Evolutionary conservation across 2,113 vertebrate species (phyloP).

Genomic region (Thamnophis sirtalis): DNA sequence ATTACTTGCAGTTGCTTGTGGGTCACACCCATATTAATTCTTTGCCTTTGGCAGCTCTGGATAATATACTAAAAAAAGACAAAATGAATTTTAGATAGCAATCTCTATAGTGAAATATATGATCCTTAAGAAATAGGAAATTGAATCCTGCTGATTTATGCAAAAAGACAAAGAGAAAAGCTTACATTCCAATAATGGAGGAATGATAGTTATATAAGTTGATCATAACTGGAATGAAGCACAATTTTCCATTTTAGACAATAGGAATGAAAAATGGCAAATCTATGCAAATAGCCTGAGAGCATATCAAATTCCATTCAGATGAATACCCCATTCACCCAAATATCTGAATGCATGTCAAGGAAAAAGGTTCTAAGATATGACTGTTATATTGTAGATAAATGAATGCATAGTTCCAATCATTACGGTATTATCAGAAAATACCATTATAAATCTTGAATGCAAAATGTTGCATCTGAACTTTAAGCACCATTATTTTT

Average conservation of each 20-base stretch:
- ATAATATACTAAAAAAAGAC: slow-evolving; percentile 51
- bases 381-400: background rate
- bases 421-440: background rate
- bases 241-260: background rate
- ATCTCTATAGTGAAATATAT: slow-evolving; percentile 22
- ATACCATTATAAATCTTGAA: background rate
- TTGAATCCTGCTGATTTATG: slow-evolving; percentile 42
- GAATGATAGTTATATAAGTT: slow-evolving; percentile 23
- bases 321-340: background rate
- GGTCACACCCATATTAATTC: background rate
- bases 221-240: slow-evolving; percentile 41
- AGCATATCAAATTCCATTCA: background rate
- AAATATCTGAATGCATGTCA: background rate
- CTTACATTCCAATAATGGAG: slow-evolving; percentile 34
- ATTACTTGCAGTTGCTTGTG: slow-evolving; percentile 31
- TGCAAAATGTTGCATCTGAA: background rate
- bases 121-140: slow-evolving; percentile 41
- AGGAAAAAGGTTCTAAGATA: background rate
- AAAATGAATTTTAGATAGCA: slow-evolving; percentile 43
- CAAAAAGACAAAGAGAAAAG: slow-evolving; percentile 37
- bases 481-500: background rate
- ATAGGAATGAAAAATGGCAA: background rate
- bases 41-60: slow-evolving; percentile 33
- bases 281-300: background rate
- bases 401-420: background rate